Evolutionary conservation across 1,140 invertebrate species (phyloP).

Genomic region (Drosophila oshimai): DNA sequence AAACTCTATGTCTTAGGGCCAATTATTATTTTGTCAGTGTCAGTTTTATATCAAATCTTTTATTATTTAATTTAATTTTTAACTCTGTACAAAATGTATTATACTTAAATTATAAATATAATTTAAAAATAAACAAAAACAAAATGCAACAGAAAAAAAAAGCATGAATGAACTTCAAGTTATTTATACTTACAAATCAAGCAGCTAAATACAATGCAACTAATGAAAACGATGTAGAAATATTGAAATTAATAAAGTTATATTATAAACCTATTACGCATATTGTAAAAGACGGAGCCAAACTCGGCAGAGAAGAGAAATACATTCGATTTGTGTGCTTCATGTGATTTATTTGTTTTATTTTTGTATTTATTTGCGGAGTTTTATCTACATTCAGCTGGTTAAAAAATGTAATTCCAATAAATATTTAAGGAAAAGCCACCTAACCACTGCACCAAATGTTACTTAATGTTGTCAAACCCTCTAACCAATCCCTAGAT

Average conservation of each 20-base stretch:
- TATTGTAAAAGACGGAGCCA: constrained; percentile 43
- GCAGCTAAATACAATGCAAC: constrained; percentile 28
- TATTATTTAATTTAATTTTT: constrained; percentile 74
- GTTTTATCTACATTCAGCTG: neutral
- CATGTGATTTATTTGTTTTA: constrained; percentile 25
- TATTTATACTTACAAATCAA: constrained; percentile 40
- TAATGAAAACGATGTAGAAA: constrained; percentile 24
- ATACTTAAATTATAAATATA: constrained; percentile 80
- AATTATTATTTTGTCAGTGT: constrained; percentile 50
- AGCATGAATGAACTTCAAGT: constrained; percentile 65
- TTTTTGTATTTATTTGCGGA: constrained; percentile 10
- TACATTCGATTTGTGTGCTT: constrained; percentile 35
- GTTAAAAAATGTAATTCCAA: neutral
- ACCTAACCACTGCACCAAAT: constrained; percentile 33
- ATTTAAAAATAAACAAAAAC: constrained; percentile 46
- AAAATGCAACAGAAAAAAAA: constrained; percentile 8
- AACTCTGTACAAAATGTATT: constrained; percentile 80
- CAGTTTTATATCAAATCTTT: constrained; percentile 45
- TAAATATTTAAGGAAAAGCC: neutral
- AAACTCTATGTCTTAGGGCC: constrained; percentile 47
- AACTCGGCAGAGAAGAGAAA: constrained; percentile 27
- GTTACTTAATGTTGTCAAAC: constrained; percentile 26
- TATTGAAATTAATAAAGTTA: constrained; percentile 26
- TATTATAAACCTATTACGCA: constrained; percentile 19
- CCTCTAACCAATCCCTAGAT: constrained; percentile 11